Conservation (phyloP, 2,113 vertebrate genomes). For the Ochotona princeps region DNA sequence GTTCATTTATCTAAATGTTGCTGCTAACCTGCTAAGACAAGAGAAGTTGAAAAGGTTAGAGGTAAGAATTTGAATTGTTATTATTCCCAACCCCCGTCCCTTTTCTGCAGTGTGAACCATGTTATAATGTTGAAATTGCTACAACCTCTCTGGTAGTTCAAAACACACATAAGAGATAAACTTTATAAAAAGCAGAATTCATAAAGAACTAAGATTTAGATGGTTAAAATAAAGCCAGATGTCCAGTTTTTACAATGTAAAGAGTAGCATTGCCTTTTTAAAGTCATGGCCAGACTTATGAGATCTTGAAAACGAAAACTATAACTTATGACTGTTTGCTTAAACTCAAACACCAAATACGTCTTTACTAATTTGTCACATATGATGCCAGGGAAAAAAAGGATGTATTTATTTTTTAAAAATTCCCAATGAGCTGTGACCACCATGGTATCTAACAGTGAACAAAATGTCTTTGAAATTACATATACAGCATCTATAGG, state of each 20-base stretch:
- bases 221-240: neutral
- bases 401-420: no score
- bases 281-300: neutral
- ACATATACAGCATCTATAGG: no score
- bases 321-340: neutral
- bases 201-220: neutral
- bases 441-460: no score
- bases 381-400: no score
- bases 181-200: neutral
- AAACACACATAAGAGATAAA: neutral
- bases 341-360: no score
- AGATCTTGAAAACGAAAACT: neutral
- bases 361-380: no score
- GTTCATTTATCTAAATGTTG: neutral
- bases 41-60: neutral
- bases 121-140: neutral
- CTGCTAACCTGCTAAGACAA: neutral
- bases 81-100: neutral
- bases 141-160: neutral
- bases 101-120: neutral
- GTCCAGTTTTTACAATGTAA: neutral
- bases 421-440: no score
- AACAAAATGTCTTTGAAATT: no score
- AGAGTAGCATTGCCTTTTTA: neutral
- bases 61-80: neutral